Evolutionary conservation across 2,113 vertebrate species (phyloP), one percentile per base, ranked within the genome.

Genomic region (Capreolus pygargus): DNA sequence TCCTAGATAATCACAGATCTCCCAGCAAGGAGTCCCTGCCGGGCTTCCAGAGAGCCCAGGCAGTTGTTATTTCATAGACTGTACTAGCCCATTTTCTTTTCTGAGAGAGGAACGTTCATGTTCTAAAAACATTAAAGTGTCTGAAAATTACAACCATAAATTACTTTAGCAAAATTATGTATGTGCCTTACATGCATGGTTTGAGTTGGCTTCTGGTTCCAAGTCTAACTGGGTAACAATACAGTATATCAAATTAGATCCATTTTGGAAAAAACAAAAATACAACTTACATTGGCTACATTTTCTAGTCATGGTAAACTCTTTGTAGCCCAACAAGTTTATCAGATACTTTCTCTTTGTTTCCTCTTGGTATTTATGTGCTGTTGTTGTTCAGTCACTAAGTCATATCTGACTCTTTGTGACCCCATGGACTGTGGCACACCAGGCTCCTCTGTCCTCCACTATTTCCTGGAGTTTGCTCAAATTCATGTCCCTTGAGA

Each of bases 91-190:
- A 2, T 76, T 91, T 89, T 89, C 13, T 91, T 94, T 94, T 88
- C 30, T 78, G 39, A 92, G 87, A 74, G 30, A 70, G 15, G 6
- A 55, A 28, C 1, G 21, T 94, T 90, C 60, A 54, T 45, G 4
- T 94, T 96, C 33, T 85, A 78, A 67, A 82, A 91, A 74, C 28
- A n/a, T 83, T 39, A 12, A 82, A 86, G 33, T 61, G 5, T 94
- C 43, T 95, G 27, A 82, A 97, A 95, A 91, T 76, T 70, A 43
- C n/a, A 84, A n/a, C 39, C 43, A 30, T 89, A 81, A 87, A 95
- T 87, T 95, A 76, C 54, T 90, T 76, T 10, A 94, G 16, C 28
- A 91, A 94, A 93, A 45, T 54, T 67, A n/a, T 45, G 7, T 52
- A 39, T 39, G 11, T 78, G 2, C 9, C 30, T 43, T 70, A 33